Percentiles rank a stretch among this genome's conserved stretches.
phyloP scores from a whole-genome alignment of 2,797 vertebrate species.

The Aselliscus stoliczkanus region DNA sequence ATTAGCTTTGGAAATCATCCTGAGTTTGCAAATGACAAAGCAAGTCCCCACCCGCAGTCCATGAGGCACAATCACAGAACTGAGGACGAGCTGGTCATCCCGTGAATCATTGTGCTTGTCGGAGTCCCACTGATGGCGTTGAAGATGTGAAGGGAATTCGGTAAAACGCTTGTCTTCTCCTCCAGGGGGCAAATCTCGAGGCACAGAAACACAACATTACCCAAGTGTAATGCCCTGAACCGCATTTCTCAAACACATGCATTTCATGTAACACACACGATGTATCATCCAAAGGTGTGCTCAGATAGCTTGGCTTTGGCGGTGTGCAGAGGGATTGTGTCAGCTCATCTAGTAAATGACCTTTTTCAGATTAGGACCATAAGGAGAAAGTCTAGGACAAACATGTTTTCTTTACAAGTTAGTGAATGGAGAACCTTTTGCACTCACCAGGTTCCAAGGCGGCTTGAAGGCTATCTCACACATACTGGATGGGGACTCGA shows the following conservation, averaged over 20 bases:
- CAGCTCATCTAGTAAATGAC: not conserved
- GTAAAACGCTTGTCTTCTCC: slow-evolving; percentile 88
- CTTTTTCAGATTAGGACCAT: not conserved
- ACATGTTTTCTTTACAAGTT: not conserved
- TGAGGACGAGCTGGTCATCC: slow-evolving; percentile 91
- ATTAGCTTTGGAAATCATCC: slow-evolving; percentile 79
- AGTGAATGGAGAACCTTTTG: not conserved
- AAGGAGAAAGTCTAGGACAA: not conserved
- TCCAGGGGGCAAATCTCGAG: slow-evolving; percentile 91
- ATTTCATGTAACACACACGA: not conserved
- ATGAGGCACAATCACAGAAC: slow-evolving; percentile 85
- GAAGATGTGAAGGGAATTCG: slow-evolving; percentile 95
- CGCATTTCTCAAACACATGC: not conserved
- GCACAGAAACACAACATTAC: slow-evolving; percentile 62
- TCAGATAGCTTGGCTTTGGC: not conserved
- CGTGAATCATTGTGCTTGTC: slow-evolving; percentile 89
- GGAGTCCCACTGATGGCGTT: slow-evolving; percentile 96
- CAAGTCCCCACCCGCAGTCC: slow-evolving; percentile 53
- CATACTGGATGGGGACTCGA: not conserved
- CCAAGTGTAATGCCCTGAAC: not conserved
- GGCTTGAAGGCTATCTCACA: not conserved
- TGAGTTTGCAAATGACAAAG: slow-evolving; percentile 78
- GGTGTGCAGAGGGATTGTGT: not conserved
- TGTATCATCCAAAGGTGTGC: rapidly evolving
- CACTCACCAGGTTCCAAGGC: not conserved